Base-by-base conservation (phyloP, 1,140 invertebrate genomes). In the Thereuonema tuberculata region DNA sequence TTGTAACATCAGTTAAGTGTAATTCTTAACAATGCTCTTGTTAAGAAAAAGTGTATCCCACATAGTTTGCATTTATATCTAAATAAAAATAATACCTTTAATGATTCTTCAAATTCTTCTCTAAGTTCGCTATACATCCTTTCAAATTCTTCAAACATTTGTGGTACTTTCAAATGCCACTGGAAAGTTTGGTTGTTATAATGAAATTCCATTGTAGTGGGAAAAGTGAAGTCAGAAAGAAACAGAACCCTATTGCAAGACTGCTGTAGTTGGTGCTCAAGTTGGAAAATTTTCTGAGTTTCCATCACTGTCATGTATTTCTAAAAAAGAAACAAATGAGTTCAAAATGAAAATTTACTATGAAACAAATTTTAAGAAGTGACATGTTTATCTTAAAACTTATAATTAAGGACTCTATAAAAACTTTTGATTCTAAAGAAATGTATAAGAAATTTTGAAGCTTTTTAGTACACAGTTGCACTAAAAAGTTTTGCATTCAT, bases 121-220 rank as follows among this genome's bases (percentile, higher is more conserved):
- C 82, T 84, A 79, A 96, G 95, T 50, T 84, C 80, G 21, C 83
- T 82, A 20, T 90, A 79, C 48, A 93, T 88, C 17, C 80, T 74
- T 62, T 82, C 79, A 73, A 90, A 83, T 66, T 94, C 84, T 61
- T 91, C 83, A 62, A 95, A 82, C 12, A 93, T 80, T 27, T 80
- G 79, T 0, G 84, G 80, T 77, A 95, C 84, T 37, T 83, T 80
- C 17, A 84, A 76, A 69, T 87, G 85, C 89, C 89, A 93, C 67
- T 87, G 83, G 68, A 93, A 92, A 0, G 87, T 83, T 59, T 84
- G 83, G 61, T 86, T 87, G 68, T 93, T 93, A 14, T 84, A 82
- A 69, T 90, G 89, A 61, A 93, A 84, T 73, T 95, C 87, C 9
- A 87, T 75, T 0, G 87, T 83, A 0, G 84, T 84, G 58, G 93